Conservation (phyloP, 1,140 invertebrate species). For the Pseudomyrmex pallidus region DNA sequence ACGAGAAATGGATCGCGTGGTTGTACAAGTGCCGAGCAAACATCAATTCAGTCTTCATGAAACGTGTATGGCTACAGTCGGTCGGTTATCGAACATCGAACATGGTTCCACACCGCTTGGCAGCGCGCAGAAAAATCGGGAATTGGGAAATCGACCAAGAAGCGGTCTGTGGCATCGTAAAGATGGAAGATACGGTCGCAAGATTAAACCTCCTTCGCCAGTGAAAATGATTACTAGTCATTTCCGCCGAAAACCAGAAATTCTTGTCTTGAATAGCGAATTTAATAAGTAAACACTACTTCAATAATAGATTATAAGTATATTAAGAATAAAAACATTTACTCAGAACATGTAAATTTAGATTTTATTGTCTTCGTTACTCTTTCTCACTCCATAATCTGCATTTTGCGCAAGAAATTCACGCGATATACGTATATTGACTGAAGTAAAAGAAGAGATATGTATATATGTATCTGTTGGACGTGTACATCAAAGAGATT, state of each 20-base stretch:
- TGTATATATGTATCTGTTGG: conserved; percentile 9
- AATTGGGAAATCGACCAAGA: conserved; percentile 94
- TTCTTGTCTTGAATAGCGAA: not conserved
- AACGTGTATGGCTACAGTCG: conserved; percentile 96
- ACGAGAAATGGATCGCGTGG: conserved; percentile 90
- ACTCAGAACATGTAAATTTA: conserved; percentile 23
- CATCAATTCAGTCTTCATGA: conserved; percentile 91
- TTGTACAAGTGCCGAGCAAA: conserved; percentile 94
- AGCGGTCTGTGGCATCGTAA: conserved; percentile 98
- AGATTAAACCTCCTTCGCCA: conserved; percentile 90
- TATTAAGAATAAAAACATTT: conserved; percentile 15
- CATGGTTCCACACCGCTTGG: conserved; percentile 92
- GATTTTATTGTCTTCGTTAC: conserved; percentile 59
- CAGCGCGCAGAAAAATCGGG: conserved; percentile 92
- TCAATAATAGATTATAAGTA: not conserved
- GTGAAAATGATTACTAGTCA: too few relatives aligned
- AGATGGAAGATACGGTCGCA: conserved; percentile 94
- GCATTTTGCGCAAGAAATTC: not conserved
- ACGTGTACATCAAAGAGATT: not conserved
- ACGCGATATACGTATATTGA: not conserved
- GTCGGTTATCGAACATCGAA: conserved; percentile 93
- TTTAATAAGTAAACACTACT: not conserved
- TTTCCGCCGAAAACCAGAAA: not conserved
- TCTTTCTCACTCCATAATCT: not conserved
- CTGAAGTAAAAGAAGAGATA: conserved; percentile 15